Base-by-base conservation (phyloP, 1,140 invertebrate genomes). In the Phortica variegata region DNA sequence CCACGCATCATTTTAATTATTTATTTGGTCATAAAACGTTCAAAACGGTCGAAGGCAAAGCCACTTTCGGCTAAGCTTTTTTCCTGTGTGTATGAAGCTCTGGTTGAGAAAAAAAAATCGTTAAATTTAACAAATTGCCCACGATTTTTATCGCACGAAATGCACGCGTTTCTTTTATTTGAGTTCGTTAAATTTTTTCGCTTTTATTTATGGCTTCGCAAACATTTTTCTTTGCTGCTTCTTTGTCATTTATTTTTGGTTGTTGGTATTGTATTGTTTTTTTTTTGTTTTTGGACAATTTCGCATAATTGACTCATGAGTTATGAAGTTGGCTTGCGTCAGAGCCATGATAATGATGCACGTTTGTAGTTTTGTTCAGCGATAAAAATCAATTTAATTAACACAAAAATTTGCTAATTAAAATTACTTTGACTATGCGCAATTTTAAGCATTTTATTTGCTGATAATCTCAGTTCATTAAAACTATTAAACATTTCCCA, bases 1-100 rank as follows among this genome's bases (percentile, higher is more conserved):
- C 63, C 63, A 68, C 63, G 65, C 63, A 68, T 68, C 63, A 68
- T 68, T 68, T 68, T 68, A 68, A 68, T 68, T 68, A 68, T 68
- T 68, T 68, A 68, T 68, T 69, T 68, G 60, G 52, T 19, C 63
- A 68, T 68, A 68, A 68, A 68, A 60, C 50, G 62, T 54, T 58
- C 63, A 52, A 63, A 68, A 49, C 16, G 33, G 20, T 40, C 12
- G 42, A 31, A 38, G 49, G 56, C 42, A 44, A 42, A 37, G 40
- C 57, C 52, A 58, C 57, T 58, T 66, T 68, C 60, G 63, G 63
- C 56, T 62, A 60, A 60, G 49, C 60, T 66, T 62, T 65, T 34
- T 12, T 29, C 6, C 6, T 7, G 6, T 29, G 53, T 17, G 12
- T 15, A 26, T 17, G n/a, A 41, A 21, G 32, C 32, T 46, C 48